A percentile compares a stretch with the other conserved stretches of the same genome.
Evolutionary conservation across 1,140 invertebrate species (phyloP).

Genomic region (Rhizoglyphus robini): DNA sequence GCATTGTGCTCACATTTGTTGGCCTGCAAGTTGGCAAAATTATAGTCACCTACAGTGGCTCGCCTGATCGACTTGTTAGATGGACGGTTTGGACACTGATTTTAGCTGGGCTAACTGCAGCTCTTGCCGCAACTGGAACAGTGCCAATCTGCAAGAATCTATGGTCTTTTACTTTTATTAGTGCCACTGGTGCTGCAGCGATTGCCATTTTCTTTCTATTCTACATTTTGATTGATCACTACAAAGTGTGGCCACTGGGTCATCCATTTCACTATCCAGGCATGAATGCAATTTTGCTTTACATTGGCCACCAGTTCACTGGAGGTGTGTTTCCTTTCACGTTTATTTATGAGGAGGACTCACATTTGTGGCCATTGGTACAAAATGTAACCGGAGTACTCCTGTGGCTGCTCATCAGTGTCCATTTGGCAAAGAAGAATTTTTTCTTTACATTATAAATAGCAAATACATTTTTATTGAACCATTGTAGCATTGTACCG

Average conservation of each 20-base stretch:
- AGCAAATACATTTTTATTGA: too few species aligned
- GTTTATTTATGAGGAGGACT: constrained; percentile 11
- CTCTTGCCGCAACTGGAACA: not conserved
- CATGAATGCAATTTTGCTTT: constrained; percentile 77
- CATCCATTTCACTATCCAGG: constrained; percentile 38
- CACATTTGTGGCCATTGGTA: constrained; percentile 9
- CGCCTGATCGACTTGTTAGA: constrained; percentile 11
- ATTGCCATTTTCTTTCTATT: not conserved
- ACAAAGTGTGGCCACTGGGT: constrained; percentile 5
- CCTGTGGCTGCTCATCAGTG: constrained; percentile 14
- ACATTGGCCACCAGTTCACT: constrained; percentile 64
- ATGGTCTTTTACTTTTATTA: constrained; percentile 19
- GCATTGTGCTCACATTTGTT: constrained; percentile 16
- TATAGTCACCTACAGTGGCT: not conserved
- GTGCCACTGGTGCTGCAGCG: constrained; percentile 9
- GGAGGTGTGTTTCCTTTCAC: constrained; percentile 61
- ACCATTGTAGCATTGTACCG: too few species aligned
- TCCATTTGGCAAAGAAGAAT: constrained; percentile 4
- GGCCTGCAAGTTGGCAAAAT: constrained; percentile 20
- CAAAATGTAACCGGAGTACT: not conserved
- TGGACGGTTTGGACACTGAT: constrained; percentile 4
- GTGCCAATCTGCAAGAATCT: constrained; percentile 20
- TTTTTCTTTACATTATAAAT: constrained; percentile 18
- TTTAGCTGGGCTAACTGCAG: not conserved
- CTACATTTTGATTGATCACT: constrained; percentile 15